Percentiles rank a stretch among this genome's conserved stretches.
Conservation (phyloP, 1,140 invertebrate genomes). For the Lanistes nyassanus region DNA sequence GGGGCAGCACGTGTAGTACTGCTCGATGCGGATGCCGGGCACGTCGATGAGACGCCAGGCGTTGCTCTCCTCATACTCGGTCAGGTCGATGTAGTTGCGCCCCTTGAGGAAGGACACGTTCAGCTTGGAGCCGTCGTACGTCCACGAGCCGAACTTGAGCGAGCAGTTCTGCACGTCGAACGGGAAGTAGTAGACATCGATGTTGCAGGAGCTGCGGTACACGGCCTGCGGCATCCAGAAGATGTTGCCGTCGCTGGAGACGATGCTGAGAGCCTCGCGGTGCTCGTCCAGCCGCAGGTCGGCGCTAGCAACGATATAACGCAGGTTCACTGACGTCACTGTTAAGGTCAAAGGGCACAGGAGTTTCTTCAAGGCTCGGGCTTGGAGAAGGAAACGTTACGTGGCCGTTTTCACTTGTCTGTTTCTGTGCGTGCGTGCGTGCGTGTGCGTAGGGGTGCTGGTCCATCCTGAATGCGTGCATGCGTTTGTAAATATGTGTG, state of each 20-base stretch:
- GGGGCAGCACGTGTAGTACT: constrained; percentile 56
- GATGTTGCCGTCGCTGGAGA: constrained; percentile 87
- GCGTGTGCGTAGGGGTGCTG: too few species aligned
- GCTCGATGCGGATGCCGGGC: constrained; percentile 44
- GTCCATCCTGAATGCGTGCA: not conserved
- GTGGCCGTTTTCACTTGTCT: too few species aligned
- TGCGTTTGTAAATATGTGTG: not conserved
- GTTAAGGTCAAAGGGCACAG: too few species aligned
- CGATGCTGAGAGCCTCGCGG: constrained; percentile 54
- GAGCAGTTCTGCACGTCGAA: constrained; percentile 62
- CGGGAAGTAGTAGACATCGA: constrained; percentile 71
- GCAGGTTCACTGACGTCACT: too few species aligned
- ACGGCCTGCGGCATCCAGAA: constrained; percentile 97
- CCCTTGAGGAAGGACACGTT: constrained; percentile 67
- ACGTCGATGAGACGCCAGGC: constrained; percentile 60
- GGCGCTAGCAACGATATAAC: constrained; percentile 53
- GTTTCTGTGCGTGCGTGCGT: too few species aligned
- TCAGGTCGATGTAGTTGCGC: constrained; percentile 49
- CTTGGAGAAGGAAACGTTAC: too few species aligned
- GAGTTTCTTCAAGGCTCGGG: too few species aligned
- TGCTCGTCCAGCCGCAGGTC: constrained; percentile 60
- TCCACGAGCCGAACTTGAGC: constrained; percentile 64
- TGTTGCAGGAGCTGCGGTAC: constrained; percentile 92
- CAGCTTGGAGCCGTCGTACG: constrained; percentile 59
- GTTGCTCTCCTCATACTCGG: constrained; percentile 62